Base-by-base conservation (phyloP, 2,888 invertebrate species). In the Trachelus troglodyta region DNA sequence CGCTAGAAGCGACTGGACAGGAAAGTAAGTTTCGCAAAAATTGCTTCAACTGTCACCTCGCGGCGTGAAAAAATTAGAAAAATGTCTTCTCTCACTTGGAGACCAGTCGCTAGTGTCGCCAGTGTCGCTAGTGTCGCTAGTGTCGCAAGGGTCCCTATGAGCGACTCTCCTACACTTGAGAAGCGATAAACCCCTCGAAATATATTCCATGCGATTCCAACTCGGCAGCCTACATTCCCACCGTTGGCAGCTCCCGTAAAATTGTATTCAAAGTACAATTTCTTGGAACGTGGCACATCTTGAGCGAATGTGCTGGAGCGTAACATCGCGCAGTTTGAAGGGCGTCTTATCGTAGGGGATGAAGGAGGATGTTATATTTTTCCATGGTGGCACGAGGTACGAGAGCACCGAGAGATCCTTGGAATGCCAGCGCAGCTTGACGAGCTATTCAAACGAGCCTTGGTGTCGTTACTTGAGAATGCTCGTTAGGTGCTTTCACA, bases 31-130 rank as follows among this genome's bases (percentile, higher is more conserved):
- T 81, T 77, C 69, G 68, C 68, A 31, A 81, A 83, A 83, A 78
- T 85, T 83, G 75, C 76, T 71, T 40, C 35, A 33, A 75, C 33
- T 69, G 71, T 74, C 73, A 68, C 71, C 69, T 56, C 74, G 77
- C 69, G 79, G 79, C 78, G 80, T 76, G 78, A 78, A 79, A 79
- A 87, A 86, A 89, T 88, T 87, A 87, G 86, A 85, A 87, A 89
- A 86, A 84, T 83, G 83, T 82, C 82, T 82, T 77, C 82, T 73
- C 81, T 77, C 77, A 68, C 68, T 56, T 12, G 76, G 73, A 79
- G 78, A 75, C 76, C 78, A n/a, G 33, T 75, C 71, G 40, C 37
- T 34, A n/a, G 56, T 34, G 69, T 34, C 12, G 31, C 40, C 33
- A 69, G 31, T 33, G 69, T 30, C 23, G 35, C 56, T 33, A 69